Conservation (phyloP, 2,888 invertebrate species). For the Rhagophthalmus giganteus region DNA sequence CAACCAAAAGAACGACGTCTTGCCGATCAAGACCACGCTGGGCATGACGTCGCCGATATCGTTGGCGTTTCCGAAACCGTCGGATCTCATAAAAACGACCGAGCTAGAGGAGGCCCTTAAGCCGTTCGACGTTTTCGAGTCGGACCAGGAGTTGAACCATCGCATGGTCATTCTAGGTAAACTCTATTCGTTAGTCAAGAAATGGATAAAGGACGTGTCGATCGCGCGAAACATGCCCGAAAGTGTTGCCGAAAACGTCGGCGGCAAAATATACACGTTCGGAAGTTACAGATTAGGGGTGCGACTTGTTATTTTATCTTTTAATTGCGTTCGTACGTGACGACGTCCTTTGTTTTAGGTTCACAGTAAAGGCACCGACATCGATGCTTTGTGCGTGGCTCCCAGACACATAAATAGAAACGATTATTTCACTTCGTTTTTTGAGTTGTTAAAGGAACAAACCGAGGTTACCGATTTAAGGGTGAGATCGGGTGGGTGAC, state of each 20-base stretch:
- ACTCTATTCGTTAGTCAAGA: slow-evolving; percentile 86
- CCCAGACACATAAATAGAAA: slow-evolving; percentile 91
- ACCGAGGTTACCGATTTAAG: slow-evolving; percentile 82
- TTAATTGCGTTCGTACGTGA: too few relatives aligned
- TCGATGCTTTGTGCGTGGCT: slow-evolving; percentile 97
- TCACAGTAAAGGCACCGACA: slow-evolving; percentile 97
- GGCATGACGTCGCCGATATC: slow-evolving; percentile 97
- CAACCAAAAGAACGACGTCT: slow-evolving; percentile 49
- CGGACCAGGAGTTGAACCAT: slow-evolving; percentile 86
- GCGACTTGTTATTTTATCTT: too few relatives aligned
- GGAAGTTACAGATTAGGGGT: slow-evolving; percentile 94
- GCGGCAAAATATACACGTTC: slow-evolving; percentile 99
- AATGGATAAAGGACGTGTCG: slow-evolving; percentile 93
- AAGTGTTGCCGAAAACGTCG: slow-evolving; percentile 85
- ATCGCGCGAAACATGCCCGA: slow-evolving; percentile 89
- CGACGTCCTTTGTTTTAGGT: slow-evolving; percentile 57
- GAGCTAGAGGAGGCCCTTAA: slow-evolving; percentile 78
- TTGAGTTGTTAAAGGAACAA: slow-evolving; percentile 84
- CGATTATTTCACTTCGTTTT: slow-evolving; percentile 96
- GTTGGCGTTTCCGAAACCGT: slow-evolving; percentile 78
- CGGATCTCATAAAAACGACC: slow-evolving; percentile 73
- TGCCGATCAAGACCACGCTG: slow-evolving; percentile 65
- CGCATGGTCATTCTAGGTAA: slow-evolving; percentile 83
- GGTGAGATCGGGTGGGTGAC: too few relatives aligned
- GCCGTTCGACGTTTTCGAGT: slow-evolving; percentile 88